Conservation (phyloP, 1,140 invertebrate species). For the Anoplolepis gracilipes region DNA sequence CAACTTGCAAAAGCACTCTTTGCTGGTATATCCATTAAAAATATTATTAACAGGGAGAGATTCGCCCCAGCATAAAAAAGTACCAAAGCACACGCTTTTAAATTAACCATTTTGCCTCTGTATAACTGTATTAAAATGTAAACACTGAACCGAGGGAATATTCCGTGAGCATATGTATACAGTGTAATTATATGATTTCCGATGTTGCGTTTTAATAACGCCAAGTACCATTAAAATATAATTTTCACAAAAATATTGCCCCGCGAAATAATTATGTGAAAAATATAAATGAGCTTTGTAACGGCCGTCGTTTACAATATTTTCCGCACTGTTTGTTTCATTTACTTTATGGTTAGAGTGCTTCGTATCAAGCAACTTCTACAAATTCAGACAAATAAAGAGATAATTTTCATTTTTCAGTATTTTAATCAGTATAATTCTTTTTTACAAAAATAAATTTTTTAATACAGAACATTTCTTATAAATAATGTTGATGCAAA, state of each 20-base stretch:
- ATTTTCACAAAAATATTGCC: slow-evolving; percentile 37
- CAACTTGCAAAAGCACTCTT: neutral
- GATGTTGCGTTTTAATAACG: slow-evolving; percentile 7
- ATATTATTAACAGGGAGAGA: slow-evolving; percentile 18
- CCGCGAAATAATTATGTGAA: slow-evolving; percentile 21
- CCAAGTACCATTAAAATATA: slow-evolving; percentile 48
- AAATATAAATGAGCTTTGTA: slow-evolving; percentile 1
- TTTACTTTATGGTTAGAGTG: neutral
- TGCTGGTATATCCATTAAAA: neutral
- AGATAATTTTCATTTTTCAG: neutral
- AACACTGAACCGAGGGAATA: slow-evolving; percentile 3
- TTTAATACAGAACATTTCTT: neutral
- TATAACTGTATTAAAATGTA: slow-evolving; percentile 30
- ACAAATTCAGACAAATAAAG: neutral
- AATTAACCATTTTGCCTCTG: slow-evolving; percentile 14
- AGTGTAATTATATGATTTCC: slow-evolving; percentile 23
- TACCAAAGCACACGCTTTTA: slow-evolving; percentile 1
- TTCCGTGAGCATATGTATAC: neutral
- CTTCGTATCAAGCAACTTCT: neutral
- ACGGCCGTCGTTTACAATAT: slow-evolving; percentile 6
- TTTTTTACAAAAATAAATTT: neutral
- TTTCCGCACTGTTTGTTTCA: slow-evolving; percentile 2
- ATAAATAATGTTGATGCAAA: too few species aligned
- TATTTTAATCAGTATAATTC: neutral
- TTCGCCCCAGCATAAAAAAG: neutral